These are phyloP conservation scores for Chiridota heheva DNA, from an alignment of 35 echinoderm and acorn worm genomes.

Conservation along the genomic window DNA sequence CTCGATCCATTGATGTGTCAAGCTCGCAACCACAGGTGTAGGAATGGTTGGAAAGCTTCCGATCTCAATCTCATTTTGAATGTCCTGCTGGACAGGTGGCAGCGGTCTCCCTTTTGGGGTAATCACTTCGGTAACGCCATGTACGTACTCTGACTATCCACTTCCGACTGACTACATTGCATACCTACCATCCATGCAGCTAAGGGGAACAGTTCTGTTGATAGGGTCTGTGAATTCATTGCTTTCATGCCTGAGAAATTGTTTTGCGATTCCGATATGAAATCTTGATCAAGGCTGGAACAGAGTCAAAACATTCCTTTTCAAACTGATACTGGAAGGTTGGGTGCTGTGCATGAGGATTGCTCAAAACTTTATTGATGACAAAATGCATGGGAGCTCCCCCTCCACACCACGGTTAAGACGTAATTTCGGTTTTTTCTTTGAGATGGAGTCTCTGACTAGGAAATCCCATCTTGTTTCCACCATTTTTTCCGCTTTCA, in stretches of 20 bases:
- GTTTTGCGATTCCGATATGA: conserved; percentile 74
- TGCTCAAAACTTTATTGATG: conserved; percentile 63
- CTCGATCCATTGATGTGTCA: conserved; percentile 13
- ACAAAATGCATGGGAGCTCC: conserved; percentile 76
- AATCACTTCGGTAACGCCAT: conserved; percentile 64
- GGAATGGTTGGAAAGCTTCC: conserved; percentile 9
- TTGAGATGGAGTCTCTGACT: conserved; percentile 90
- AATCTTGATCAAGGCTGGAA: conserved; percentile 80
- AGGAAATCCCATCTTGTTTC: conserved; percentile 76
- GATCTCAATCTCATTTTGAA: conserved; percentile 54
- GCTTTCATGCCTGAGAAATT: conserved; percentile 76
- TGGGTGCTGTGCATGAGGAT: conserved; percentile 66
- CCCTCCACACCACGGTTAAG: conserved; percentile 80
- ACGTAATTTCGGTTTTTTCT: conserved; percentile 90
- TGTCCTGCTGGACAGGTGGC: not conserved
- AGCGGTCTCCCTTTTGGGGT: conserved; percentile 63
- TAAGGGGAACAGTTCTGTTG: conserved; percentile 83
- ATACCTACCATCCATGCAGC: conserved; percentile 85
- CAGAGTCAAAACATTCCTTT: conserved; percentile 83
- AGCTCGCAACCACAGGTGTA: not conserved
- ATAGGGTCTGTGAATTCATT: conserved; percentile 73
- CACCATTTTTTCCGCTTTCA: conserved; percentile 74
- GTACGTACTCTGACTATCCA: conserved; percentile 43
- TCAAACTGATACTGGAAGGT: conserved; percentile 93
- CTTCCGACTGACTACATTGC: conserved; percentile 59